Evolutionary conservation across 2,797 vertebrate species (phyloP).

Genomic region (Phoxinus dragarum): DNA sequence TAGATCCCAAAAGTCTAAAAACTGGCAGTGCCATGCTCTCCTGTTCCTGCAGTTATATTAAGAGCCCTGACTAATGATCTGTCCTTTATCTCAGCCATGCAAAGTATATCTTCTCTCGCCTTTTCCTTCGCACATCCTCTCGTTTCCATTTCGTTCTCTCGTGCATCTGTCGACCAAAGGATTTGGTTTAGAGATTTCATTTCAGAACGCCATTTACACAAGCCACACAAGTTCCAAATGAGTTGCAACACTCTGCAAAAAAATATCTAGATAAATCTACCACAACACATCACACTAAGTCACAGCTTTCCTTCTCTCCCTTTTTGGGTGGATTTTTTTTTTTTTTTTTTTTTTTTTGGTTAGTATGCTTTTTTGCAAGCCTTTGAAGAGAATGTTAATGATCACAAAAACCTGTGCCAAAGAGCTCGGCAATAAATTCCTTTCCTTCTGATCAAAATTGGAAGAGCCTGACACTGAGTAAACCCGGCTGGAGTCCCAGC

Average conservation of each 20-base stretch:
- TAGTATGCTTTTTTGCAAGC: not conserved
- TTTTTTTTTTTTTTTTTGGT: not conserved
- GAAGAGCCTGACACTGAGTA: slow-evolving; percentile 50
- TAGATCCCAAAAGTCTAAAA: slow-evolving; percentile 41
- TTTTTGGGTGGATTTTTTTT: not conserved
- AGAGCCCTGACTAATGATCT: slow-evolving; percentile 51
- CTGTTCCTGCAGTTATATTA: slow-evolving; percentile 43
- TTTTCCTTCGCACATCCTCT: slow-evolving; percentile 23
- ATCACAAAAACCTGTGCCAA: slow-evolving; percentile 43
- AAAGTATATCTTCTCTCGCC: slow-evolving; percentile 31
- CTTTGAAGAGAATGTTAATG: slow-evolving; percentile 44
- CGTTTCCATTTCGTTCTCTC: slow-evolving; percentile 19
- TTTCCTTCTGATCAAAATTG: slow-evolving; percentile 54
- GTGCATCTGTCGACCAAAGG: slow-evolving; percentile 26
- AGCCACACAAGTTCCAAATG: slow-evolving; percentile 23
- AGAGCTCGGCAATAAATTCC: slow-evolving; percentile 20
- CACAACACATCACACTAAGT: slow-evolving; percentile 11
- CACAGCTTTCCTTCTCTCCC: not conserved
- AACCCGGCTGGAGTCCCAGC: slow-evolving; percentile 51
- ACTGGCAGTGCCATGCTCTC: slow-evolving; percentile 34
- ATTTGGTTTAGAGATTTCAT: slow-evolving; percentile 31
- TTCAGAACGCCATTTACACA: slow-evolving; percentile 23
- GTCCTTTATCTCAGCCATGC: slow-evolving; percentile 52
- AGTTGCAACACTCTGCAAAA: slow-evolving; percentile 24
- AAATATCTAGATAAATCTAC: slow-evolving; percentile 34